A percentile compares a stretch with the other conserved stretches of the same genome.
These are phyloP conservation scores for Nematostella vectensis DNA, from an alignment of 92 coral and sea anemone species.

Conservation along the genomic window DNA sequence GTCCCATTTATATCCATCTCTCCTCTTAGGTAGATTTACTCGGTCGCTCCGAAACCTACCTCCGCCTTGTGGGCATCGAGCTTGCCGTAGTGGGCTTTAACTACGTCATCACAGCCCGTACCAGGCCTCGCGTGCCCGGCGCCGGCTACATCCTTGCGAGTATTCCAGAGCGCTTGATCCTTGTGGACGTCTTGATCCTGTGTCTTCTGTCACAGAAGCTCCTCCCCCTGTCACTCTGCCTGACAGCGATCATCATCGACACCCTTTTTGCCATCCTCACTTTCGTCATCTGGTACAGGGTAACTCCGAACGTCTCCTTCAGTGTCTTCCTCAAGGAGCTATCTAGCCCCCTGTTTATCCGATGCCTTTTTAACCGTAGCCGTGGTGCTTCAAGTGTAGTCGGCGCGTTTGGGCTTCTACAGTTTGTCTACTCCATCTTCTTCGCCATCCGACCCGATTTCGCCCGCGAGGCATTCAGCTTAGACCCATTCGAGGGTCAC, in stretches of 20 bases:
- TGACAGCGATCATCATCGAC: slow-evolving; percentile 8
- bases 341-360: slow-evolving; percentile 15
- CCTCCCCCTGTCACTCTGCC: slow-evolving; percentile 19
- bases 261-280: slow-evolving; percentile 14
- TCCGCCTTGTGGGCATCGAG: neutral
- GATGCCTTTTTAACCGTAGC: slow-evolving; percentile 8
- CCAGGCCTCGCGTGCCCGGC: slow-evolving; percentile 6
- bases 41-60: neutral
- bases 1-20: neutral
- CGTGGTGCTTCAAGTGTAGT: slow-evolving; percentile 22
- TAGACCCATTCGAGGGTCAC: slow-evolving; percentile 14
- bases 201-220: slow-evolving; percentile 5
- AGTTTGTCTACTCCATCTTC: slow-evolving; percentile 4
- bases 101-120: slow-evolving; percentile 9
- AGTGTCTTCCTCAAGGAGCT: slow-evolving; percentile 7
- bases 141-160: slow-evolving; percentile 18
- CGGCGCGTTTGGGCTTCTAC: slow-evolving; percentile 16
- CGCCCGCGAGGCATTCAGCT: neutral
- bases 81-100: neutral
- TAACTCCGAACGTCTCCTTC: slow-evolving; percentile 15
- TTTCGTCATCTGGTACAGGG: slow-evolving; percentile 21
- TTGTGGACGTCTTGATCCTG: slow-evolving; percentile 10
- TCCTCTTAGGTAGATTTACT: neutral
- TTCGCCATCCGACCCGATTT: slow-evolving; percentile 10
- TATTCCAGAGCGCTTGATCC: slow-evolving; percentile 12